Percentiles rank a stretch among this genome's conserved stretches.
phyloP scores from a whole-genome alignment of 2,113 vertebrate genomes.

The Noturus placidus region DNA sequence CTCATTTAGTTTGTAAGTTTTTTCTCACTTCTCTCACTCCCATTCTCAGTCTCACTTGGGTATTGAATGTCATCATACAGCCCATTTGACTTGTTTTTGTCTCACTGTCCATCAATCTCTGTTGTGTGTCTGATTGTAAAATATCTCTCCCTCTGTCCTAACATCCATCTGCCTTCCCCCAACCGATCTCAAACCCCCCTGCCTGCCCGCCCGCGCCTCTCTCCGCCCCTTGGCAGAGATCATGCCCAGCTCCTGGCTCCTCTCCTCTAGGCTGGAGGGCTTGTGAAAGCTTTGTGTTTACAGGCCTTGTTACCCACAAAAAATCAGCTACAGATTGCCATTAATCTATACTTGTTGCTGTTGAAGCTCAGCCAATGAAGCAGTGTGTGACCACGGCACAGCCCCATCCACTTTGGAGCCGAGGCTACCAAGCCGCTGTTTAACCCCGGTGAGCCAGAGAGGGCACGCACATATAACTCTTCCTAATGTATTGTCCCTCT shows the following conservation, averaged over 20 bases:
- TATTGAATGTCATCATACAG: constrained; percentile 6
- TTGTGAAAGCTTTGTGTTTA: constrained; percentile 71
- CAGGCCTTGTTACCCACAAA: constrained; percentile 70
- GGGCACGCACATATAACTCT: constrained; percentile 62
- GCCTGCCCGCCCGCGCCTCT: neutral
- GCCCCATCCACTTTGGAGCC: constrained; percentile 68
- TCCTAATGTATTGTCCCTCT: constrained; percentile 64
- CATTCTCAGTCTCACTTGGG: neutral
- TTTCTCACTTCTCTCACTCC: constrained; percentile 74
- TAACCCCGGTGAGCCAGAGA: constrained; percentile 59
- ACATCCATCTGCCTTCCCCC: neutral
- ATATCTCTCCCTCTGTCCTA: constrained; percentile 67
- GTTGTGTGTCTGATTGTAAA: constrained; percentile 35
- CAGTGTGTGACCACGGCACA: constrained; percentile 69
- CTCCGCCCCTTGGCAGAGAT: constrained; percentile 67
- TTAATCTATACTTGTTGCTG: constrained; percentile 64
- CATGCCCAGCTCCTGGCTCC: constrained; percentile 62
- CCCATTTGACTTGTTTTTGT: constrained; percentile 51
- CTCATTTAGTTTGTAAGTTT: constrained; percentile 55
- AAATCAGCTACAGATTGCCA: constrained; percentile 76
- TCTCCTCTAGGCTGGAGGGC: constrained; percentile 67
- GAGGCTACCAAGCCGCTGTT: constrained; percentile 66
- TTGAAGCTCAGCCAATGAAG: constrained; percentile 74
- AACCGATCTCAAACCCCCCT: no score
- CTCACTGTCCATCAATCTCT: constrained; percentile 56